Base-by-base conservation (phyloP, 2,797 vertebrate genomes). In the Novumbra hubbsi region DNA sequence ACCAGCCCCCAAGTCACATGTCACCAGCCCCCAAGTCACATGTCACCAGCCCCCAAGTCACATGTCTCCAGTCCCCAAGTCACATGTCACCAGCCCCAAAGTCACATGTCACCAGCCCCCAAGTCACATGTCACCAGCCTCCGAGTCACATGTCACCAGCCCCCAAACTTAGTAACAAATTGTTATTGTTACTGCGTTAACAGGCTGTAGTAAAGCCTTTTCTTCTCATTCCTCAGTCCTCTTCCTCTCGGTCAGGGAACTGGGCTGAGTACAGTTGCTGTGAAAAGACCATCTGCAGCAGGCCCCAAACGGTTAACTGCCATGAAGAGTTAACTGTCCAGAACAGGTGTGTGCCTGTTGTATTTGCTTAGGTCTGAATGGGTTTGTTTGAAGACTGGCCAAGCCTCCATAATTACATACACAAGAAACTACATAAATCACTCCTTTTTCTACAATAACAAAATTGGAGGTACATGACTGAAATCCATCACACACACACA, bases 41-140 rank as follows among this genome's bases (percentile, higher is more conserved):
- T n/a, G n/a, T n/a, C n/a, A n/a, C n/a, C n/a, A n/a, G 28, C 62
- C 62, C 30, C 62, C 62, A 64, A 64, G 62, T 64, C 62, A 64
- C 28, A 15, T 19, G 28, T 62, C 50, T 5, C 50, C n/a, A 52
- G 50, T n/a, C 19, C 2, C 62, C 62, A 64, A 64, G 62, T 64
- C 62, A 64, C 28, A 15, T 19, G 28, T 62, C 50, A 19, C 50
- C n/a, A 52, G 28, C 62, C 62, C 30, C 62, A 27, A 64, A 64
- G 62, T 64, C 62, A 64, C 28, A 15, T 19, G 28, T 62, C 50
- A 19, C 50, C n/a, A 52, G 28, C 62, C 62, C 30, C 62, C 62
- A 64, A 64, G 62, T 64, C 62, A 64, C 28, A 15, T 19, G 28
- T 62, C 50, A 19, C 50, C n/a, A 52, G 50, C 19, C 2, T n/a